Evolutionary conservation across 2,797 vertebrate genomes (phyloP).

Genomic region (Falco concolor): DNA sequence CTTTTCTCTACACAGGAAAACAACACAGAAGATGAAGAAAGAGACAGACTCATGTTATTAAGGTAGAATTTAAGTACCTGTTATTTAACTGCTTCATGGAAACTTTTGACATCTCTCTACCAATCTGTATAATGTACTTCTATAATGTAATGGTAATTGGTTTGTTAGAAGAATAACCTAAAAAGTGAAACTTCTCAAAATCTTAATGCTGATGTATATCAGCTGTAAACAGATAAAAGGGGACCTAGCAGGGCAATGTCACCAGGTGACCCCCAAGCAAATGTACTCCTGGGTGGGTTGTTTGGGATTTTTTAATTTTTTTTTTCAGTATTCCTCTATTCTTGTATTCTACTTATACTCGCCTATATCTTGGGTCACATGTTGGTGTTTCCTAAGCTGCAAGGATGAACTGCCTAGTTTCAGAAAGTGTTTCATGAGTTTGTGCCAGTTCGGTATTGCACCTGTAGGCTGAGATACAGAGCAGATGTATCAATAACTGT

Average conservation of each 20-base stretch:
- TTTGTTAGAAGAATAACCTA: background rate
- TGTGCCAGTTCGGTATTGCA: background rate
- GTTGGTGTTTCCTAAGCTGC: background rate
- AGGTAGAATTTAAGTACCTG: background rate
- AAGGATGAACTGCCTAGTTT: background rate
- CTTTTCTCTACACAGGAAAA: background rate
- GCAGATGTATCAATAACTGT: background rate
- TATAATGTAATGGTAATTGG: background rate
- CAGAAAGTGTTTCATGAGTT: background rate
- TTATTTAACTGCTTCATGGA: background rate
- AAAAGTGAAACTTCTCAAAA: background rate
- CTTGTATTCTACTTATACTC: background rate
- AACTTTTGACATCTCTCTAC: background rate
- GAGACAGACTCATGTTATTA: background rate
- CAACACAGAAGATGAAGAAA: background rate
- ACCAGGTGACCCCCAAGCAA: background rate
- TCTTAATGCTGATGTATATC: background rate
- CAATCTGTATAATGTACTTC: accelerated
- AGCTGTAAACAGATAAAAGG: background rate
- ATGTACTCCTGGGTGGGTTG: background rate
- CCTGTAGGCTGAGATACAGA: background rate
- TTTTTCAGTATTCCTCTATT: background rate
- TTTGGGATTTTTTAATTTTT: background rate
- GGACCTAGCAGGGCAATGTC: background rate
- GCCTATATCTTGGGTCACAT: accelerated